These are phyloP conservation scores for Bembecia ichneumoniformis DNA, from an alignment of 2,888 invertebrate genomes.

Conservation along the genomic window DNA sequence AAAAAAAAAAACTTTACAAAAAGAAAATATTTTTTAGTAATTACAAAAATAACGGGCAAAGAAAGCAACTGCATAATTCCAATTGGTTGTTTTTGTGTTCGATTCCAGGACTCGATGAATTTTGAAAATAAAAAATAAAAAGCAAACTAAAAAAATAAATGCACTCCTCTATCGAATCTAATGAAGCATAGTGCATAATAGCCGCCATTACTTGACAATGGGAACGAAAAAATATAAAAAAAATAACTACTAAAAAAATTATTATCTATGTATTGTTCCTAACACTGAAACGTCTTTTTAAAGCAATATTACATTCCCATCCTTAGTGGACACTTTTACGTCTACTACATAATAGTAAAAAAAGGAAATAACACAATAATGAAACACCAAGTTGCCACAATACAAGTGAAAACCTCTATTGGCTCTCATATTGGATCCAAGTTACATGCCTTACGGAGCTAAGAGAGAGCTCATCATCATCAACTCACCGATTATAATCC, in stretches of 20 bases:
- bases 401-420: slow-evolving; percentile 44
- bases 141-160: slow-evolving; percentile 2
- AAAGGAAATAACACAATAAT: slow-evolving; percentile 1
- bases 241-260: neutral
- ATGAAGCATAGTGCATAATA: neutral
- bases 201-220: neutral
- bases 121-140: slow-evolving; percentile 4
- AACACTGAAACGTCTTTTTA: too few relatives aligned
- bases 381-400: slow-evolving; percentile 18
- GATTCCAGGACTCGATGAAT: slow-evolving; percentile 2
- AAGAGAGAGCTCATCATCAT: slow-evolving; percentile 55
- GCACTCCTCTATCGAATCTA: slow-evolving; percentile 3
- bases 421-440: slow-evolving; percentile 46
- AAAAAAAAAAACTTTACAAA: neutral
- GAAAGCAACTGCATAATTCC: neutral
- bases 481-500: slow-evolving; percentile 86
- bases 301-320: too few relatives aligned
- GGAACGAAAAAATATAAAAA: neutral
- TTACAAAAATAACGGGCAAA: neutral
- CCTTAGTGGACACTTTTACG: too few relatives aligned
- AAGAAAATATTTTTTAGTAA: neutral
- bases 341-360: neutral
- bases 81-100: neutral
- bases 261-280: neutral
- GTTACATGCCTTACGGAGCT: slow-evolving; percentile 47